Base-by-base conservation (phyloP, 2,888 invertebrate genomes). In the Erpobdella octoculata region DNA sequence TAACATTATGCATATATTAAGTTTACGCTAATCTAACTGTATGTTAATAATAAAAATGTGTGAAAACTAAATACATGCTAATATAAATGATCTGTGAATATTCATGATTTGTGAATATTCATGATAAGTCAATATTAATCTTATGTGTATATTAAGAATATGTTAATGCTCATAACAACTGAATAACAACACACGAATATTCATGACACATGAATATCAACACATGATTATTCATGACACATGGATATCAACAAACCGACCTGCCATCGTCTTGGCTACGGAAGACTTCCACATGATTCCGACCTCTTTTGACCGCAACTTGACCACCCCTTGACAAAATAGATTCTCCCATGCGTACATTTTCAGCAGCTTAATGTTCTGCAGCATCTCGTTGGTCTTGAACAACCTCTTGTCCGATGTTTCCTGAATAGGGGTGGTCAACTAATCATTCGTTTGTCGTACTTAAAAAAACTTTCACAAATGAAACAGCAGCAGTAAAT, bases 301-400 rank as follows among this genome's bases (percentile, higher is more conserved):
- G 31, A 91, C 82, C 83, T 92, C 92, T 69, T 87, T 86, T 77
- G 88, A 86, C 73, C 92, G 85, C 0, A 89, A 85, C 72, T 86
- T 84, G 66, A 86, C 84, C 77, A 92, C 88, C 79, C 88, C 88
- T 76, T 87, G 85, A 33, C 88, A 86, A 78, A 90, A 91, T 12
- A 89, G 85, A 73, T 87, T 87, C 81, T 92, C 91, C 91, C 91
- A 91, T 18, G 90, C 90, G 79, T 90, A 89, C 15, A 91, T 84
- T 80, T 92, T 92, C 65, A 92, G 88, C 8, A 91, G 86, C 80
- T 89, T 89, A 70, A 91, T 90, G 9, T 90, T 90, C 81, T 90
- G 88, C 70, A 92, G 84, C 76, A 90, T 87, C 82, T 91, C 91
- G 72, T 89, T 89, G 75, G 90, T 88, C 80, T 88, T 87, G 71